Percentiles rank a stretch among this genome's conserved stretches.
These are phyloP conservation scores for Dryocosmus kuriphilus DNA, from an alignment of 2,888 invertebrate species.

Conservation along the genomic window DNA sequence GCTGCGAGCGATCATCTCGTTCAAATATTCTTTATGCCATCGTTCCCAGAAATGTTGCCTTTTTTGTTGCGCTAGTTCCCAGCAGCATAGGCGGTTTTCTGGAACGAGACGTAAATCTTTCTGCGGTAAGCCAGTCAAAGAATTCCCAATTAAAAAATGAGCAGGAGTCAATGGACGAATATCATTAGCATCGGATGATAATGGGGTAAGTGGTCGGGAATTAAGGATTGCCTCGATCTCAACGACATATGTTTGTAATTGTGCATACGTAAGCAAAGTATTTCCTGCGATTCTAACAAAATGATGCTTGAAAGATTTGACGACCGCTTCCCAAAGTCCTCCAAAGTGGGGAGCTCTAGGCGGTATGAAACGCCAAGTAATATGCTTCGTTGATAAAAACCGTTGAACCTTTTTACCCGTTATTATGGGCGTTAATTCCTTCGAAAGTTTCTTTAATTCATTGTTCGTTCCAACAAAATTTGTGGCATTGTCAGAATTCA, in stretches of 20 bases:
- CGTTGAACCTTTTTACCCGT: background rate
- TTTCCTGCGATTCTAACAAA: background rate
- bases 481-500: conserved; percentile 43
- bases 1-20: conserved; percentile 30
- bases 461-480: conserved; percentile 50
- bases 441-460: conserved; percentile 47
- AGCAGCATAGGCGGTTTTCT: too few relatives aligned
- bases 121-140: conserved; percentile 55
- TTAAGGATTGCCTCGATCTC: too few relatives aligned
- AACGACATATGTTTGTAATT: too few relatives aligned
- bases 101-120: conserved; percentile 45
- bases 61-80: too few relatives aligned
- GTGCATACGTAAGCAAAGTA: background rate
- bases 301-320: conserved; percentile 23
- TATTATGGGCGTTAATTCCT: background rate
- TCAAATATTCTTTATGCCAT: conserved; percentile 41
- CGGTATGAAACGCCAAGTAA: conserved; percentile 47
- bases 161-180: conserved; percentile 60
- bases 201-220: conserved; percentile 52
- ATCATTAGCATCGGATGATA: conserved; percentile 54
- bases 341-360: conserved; percentile 46
- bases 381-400: conserved; percentile 6
- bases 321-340: conserved; percentile 32
- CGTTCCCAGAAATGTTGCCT: conserved; percentile 35
- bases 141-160: conserved; percentile 63